Evolutionary conservation across 2,797 vertebrate genomes (phyloP).

Genomic region (Nasua narica): DNA sequence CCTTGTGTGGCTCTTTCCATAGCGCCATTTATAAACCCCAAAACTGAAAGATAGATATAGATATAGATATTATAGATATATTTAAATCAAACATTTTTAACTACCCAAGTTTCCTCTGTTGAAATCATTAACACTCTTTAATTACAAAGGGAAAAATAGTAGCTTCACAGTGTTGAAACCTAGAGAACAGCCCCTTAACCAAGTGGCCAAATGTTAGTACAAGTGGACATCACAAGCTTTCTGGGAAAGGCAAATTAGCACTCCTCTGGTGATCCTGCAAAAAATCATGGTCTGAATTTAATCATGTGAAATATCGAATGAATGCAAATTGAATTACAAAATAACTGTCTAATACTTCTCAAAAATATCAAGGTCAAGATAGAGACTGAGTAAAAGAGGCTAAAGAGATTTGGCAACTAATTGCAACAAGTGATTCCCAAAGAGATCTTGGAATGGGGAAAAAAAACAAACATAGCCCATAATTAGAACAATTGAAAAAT

Average conservation of each 20-base stretch:
- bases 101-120: neutral
- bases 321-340: conserved; percentile 3
- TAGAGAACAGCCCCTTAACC: neutral
- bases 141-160: neutral
- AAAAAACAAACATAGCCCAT: neutral
- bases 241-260: neutral
- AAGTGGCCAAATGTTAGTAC: neutral
- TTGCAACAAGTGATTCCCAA: neutral
- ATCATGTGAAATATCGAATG: neutral
- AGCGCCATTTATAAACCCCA: neutral
- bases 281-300: neutral
- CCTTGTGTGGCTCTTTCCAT: neutral
- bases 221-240: neutral
- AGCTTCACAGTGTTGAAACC: neutral
- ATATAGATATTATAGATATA: neutral
- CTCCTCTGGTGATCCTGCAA: neutral
- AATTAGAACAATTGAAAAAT: neutral
- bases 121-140: neutral
- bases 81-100: neutral
- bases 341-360: neutral
- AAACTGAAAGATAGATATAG: neutral
- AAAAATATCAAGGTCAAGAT: neutral
- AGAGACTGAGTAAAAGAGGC: neutral
- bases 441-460: neutral
- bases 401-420: neutral